Evolutionary conservation across 1,140 invertebrate species (phyloP).

Genomic region (Scaptomyza graminum): DNA sequence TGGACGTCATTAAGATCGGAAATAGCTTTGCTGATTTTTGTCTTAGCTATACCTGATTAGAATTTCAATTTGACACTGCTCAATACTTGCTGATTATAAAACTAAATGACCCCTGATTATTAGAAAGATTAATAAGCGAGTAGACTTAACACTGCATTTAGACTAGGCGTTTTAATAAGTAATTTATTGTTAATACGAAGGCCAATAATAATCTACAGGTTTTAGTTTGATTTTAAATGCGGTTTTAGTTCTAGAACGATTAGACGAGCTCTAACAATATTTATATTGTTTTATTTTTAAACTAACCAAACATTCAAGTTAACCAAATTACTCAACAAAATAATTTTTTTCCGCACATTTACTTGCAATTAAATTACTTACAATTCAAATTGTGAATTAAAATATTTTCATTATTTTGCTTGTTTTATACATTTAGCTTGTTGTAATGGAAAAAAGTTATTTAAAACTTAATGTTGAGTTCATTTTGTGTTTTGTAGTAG

Average conservation of each 20-base stretch:
- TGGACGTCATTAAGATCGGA: constrained; percentile 50
- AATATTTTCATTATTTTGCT: not conserved
- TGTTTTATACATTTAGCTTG: not conserved
- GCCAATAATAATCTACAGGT: not conserved
- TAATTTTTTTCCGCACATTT: too few species aligned
- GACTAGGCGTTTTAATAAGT: not conserved
- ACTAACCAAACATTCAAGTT: too few species aligned
- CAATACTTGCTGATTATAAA: constrained; percentile 24
- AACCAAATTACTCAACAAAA: too few species aligned
- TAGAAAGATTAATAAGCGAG: constrained; percentile 10
- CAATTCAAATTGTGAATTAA: not conserved
- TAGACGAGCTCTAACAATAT: not conserved
- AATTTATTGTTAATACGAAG: too few species aligned
- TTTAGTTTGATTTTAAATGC: not conserved
- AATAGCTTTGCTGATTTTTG: constrained; percentile 36
- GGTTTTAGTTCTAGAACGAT: not conserved
- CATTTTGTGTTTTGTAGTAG: not conserved
- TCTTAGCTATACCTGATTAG: not conserved
- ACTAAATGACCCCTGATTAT: constrained; percentile 15
- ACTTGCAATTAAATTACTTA: too few species aligned
- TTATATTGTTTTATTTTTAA: too few species aligned
- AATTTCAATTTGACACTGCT: constrained; percentile 11
- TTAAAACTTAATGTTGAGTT: not conserved
- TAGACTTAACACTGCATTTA: not conserved
- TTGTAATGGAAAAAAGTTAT: not conserved